Evolutionary conservation across 2,113 vertebrate genomes (phyloP).

Genomic region (Turdus rufiventris): DNA sequence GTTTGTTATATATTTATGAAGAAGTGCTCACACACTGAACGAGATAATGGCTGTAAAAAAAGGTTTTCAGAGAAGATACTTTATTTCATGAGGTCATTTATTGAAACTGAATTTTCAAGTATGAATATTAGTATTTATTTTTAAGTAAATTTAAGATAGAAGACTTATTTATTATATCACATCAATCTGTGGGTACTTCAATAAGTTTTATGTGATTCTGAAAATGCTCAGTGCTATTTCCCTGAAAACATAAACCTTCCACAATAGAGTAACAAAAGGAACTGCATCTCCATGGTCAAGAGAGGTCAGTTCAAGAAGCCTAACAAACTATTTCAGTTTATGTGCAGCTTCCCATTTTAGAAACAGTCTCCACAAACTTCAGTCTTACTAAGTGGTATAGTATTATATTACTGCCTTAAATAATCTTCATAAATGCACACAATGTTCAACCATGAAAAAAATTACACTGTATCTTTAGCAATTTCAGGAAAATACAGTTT

Average conservation of each 20-base stretch:
- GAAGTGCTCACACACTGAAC: neutral
- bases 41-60: neutral
- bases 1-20: neutral
- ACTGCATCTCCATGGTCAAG: neutral
- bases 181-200: neutral
- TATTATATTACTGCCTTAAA: neutral
- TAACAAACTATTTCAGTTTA: neutral
- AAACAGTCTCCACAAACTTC: neutral
- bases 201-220: neutral
- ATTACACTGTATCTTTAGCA: neutral
- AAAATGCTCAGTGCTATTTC: neutral
- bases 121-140: neutral
- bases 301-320: neutral
- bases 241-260: neutral
- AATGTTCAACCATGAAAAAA: neutral
- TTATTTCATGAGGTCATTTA: neutral
- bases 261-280: neutral
- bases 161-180: neutral
- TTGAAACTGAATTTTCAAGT: neutral
- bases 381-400: neutral
- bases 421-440: neutral
- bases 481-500: neutral
- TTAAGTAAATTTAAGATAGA: neutral
- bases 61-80: neutral
- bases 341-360: neutral